Percentiles rank a stretch among this genome's conserved stretches.
Conservation (phyloP, 2,113 vertebrate genomes). For the Nothocercus nigrocapillus region DNA sequence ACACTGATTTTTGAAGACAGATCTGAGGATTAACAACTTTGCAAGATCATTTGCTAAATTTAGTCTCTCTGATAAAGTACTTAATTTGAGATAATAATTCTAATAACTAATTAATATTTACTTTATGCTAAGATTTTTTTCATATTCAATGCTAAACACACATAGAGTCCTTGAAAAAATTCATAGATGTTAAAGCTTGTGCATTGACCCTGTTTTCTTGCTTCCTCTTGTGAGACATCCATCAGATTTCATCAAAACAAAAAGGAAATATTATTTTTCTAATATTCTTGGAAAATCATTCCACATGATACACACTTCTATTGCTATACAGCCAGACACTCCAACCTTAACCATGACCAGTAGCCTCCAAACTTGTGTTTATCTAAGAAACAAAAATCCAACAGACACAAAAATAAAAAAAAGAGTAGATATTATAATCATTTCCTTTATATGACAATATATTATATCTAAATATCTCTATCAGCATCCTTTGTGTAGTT, state of each 20-base stretch:
- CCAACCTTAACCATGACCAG: neutral
- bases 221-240: neutral
- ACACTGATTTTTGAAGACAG: neutral
- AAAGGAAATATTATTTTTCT: neutral
- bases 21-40: neutral
- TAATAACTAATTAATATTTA: neutral
- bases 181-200: neutral
- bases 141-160: fast-evolving
- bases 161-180: neutral
- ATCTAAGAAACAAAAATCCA: neutral
- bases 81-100: neutral
- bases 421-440: neutral
- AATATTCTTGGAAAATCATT: neutral
- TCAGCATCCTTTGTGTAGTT: too few species aligned
- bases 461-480: neutral
- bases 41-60: neutral
- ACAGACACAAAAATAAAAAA: neutral
- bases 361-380: neutral
- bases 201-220: neutral
- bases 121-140: neutral
- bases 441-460: neutral
- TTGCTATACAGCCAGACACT: neutral
- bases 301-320: fast-evolving
- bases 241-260: neutral
- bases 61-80: neutral